phyloP scores from a whole-genome alignment of 1,140 invertebrate species.

The Nasonia giraulti region DNA sequence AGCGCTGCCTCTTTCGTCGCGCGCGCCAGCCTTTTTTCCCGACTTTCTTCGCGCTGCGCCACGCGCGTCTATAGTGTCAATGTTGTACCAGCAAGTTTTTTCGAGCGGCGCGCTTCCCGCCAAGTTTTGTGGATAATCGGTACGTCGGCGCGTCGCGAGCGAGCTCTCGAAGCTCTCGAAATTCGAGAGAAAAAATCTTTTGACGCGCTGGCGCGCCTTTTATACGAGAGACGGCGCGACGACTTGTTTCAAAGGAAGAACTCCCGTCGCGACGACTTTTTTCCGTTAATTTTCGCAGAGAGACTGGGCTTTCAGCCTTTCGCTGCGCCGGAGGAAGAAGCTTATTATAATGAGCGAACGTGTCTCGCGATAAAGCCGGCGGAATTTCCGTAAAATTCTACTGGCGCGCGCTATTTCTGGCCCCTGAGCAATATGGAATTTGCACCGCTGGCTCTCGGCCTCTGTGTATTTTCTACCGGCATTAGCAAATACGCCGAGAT shows the following conservation, averaged over 20 bases:
- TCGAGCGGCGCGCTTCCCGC: not conserved
- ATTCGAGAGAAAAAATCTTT: not conserved
- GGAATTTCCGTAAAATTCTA: not conserved
- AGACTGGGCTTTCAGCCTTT: not conserved
- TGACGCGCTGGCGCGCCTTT: not conserved
- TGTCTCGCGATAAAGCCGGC: too few relatives aligned
- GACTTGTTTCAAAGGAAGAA: not conserved
- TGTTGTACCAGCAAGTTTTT: not conserved
- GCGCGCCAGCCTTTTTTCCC: too few relatives aligned
- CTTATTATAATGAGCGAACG: not conserved
- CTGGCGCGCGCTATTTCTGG: not conserved
- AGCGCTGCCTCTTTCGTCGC: not conserved
- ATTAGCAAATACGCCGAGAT: not conserved
- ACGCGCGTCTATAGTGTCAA: not conserved
- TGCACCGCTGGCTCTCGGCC: not conserved
- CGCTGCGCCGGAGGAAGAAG: not conserved
- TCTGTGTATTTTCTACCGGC: not conserved
- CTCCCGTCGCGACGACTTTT: not conserved
- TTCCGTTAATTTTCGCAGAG: not conserved
- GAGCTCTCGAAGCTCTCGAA: too few relatives aligned
- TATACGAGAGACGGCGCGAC: too few relatives aligned
- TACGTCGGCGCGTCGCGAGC: not conserved
- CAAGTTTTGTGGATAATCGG: too few relatives aligned
- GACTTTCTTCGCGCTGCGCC: not conserved
- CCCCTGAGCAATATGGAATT: not conserved